phyloP scores from a whole-genome alignment of 1,140 invertebrate species.

The Apis cerana region DNA sequence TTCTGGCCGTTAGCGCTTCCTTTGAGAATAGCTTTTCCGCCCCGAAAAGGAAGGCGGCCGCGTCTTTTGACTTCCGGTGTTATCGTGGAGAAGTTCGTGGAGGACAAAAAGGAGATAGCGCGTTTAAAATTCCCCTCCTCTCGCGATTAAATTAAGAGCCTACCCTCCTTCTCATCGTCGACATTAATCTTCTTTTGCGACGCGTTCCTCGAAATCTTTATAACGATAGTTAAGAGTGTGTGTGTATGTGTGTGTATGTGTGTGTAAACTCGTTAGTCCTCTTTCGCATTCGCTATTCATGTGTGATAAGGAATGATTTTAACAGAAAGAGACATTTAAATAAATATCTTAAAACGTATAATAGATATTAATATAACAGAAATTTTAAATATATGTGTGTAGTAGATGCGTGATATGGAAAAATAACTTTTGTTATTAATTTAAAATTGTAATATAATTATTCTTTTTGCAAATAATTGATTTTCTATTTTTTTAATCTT shows the following conservation, averaged over 20 bases:
- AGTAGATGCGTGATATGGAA: no score
- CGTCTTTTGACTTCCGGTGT: slow-evolving; percentile 54
- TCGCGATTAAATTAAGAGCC: slow-evolving; percentile 38
- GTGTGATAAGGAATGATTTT: no score
- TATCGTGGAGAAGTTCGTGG: slow-evolving; percentile 43
- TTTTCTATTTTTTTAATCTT: no score
- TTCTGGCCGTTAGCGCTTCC: slow-evolving; percentile 45
- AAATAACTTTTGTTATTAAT: no score
- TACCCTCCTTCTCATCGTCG: not conserved
- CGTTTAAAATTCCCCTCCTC: slow-evolving; percentile 28
- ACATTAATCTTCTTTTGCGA: slow-evolving; percentile 38
- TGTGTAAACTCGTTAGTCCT: not conserved
- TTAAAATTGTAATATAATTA: no score
- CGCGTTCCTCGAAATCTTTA: not conserved
- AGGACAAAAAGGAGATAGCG: not conserved
- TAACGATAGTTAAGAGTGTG: not conserved
- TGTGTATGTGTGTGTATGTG: no score
- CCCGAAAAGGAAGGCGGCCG: slow-evolving; percentile 16
- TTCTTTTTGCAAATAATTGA: no score
- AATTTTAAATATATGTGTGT: no score
- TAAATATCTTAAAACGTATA: no score
- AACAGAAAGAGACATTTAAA: no score
- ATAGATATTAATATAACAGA: no score
- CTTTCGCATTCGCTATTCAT: no score
- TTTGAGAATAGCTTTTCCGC: slow-evolving; percentile 23